These are phyloP conservation scores for Synergus gifuensis DNA, from an alignment of 2,888 invertebrate genomes.

Conservation along the genomic window DNA sequence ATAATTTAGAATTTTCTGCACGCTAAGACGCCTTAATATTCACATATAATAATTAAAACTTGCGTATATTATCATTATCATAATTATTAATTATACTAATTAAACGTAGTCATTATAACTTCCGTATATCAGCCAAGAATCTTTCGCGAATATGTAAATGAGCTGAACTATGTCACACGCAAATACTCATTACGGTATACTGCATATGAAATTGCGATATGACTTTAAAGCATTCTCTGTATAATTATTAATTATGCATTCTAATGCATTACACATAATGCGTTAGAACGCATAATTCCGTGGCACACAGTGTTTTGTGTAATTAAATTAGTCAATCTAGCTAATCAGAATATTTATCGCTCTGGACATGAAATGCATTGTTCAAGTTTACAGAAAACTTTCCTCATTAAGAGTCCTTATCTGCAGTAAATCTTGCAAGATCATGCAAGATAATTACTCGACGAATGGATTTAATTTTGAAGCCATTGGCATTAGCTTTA, in stretches of 20 bases:
- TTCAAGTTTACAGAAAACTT: not conserved
- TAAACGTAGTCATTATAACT: constrained; percentile 2
- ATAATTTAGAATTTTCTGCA: not conserved
- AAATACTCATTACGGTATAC: not conserved
- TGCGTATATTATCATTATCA: not conserved
- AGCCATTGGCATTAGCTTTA: too few relatives aligned
- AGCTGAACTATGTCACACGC: constrained; percentile 14
- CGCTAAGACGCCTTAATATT: not conserved
- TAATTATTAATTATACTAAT: constrained; percentile 30
- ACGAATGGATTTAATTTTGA: not conserved
- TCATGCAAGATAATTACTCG: not conserved
- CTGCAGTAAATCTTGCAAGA: not conserved
- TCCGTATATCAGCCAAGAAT: not conserved
- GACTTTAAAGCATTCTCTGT: not conserved
- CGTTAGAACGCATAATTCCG: constrained; percentile 7
- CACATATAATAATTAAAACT: not conserved
- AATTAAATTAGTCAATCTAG: constrained; percentile 13
- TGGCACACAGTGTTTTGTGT: not conserved
- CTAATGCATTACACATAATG: not conserved
- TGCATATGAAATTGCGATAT: not conserved
- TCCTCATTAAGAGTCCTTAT: not conserved
- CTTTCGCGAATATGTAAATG: constrained; percentile 30
- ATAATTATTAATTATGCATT: not conserved
- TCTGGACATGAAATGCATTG: not conserved
- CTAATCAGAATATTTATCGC: constrained; percentile 11